Conservation (phyloP, 2,888 invertebrate genomes). For the Zootermopsis nevadensis region DNA sequence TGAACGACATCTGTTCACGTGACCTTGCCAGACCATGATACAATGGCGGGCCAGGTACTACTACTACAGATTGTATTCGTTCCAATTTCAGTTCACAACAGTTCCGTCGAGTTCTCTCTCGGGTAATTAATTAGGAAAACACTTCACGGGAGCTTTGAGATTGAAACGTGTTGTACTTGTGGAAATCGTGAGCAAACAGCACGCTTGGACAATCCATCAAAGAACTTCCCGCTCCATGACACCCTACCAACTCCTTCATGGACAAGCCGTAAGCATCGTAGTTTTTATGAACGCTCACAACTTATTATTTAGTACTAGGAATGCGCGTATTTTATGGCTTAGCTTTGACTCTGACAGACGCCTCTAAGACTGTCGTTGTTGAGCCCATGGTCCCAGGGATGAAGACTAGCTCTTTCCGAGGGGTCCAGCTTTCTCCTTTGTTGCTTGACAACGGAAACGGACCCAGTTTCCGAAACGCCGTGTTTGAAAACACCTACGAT, state of each 20-base stretch:
- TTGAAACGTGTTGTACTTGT: neutral
- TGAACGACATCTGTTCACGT: slow-evolving; percentile 19
- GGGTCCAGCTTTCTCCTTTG: too few species aligned
- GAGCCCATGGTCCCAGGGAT: too few species aligned
- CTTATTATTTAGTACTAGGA: neutral
- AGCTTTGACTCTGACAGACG: too few species aligned
- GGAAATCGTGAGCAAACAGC: slow-evolving; percentile 13
- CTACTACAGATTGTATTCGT: slow-evolving; percentile 18
- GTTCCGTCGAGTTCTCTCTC: neutral
- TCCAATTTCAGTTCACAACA: slow-evolving; percentile 15
- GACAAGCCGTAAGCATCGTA: neutral
- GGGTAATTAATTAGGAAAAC: neutral
- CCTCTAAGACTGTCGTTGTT: too few species aligned
- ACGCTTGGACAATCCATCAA: neutral
- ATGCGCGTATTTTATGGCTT: neutral
- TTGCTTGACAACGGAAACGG: too few species aligned
- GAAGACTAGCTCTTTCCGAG: too few species aligned
- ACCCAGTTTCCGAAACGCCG: too few species aligned
- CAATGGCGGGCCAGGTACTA: slow-evolving; percentile 1
- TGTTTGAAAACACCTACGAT: too few species aligned
- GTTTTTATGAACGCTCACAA: neutral
- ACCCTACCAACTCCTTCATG: neutral
- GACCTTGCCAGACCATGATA: slow-evolving; percentile 16
- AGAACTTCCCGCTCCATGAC: slow-evolving; percentile 6
- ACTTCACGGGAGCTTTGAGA: slow-evolving; percentile 7